Evolutionary conservation across 2,797 vertebrate species (phyloP).

Genomic region (Tarsius wallacei): DNA sequence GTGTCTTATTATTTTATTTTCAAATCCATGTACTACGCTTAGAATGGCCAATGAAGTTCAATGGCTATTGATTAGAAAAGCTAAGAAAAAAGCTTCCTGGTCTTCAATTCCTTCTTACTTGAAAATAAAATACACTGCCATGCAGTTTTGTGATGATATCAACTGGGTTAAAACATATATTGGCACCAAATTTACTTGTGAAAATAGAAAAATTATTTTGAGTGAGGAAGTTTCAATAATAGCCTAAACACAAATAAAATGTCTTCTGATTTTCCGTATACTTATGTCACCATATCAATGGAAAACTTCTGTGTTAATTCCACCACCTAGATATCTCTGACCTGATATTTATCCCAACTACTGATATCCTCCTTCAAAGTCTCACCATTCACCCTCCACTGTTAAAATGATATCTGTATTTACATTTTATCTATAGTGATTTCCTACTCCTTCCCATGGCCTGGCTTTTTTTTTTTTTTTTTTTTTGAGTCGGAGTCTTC

Average conservation of each 20-base stretch:
- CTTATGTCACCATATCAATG: not conserved
- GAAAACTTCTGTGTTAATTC: not conserved
- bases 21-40: not conserved
- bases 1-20: not conserved
- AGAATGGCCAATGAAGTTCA: not conserved
- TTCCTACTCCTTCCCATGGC: not conserved
- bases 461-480: not conserved
- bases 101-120: not conserved
- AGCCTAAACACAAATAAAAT: not conserved
- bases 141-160: not conserved
- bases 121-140: not conserved
- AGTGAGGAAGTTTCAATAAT: not conserved
- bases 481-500: too few species aligned
- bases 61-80: not conserved
- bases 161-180: not conserved
- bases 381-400: not conserved
- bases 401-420: not conserved
- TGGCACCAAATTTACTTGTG: not conserved
- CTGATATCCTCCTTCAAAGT: too few species aligned
- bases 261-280: not conserved
- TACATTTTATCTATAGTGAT: not conserved
- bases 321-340: not conserved
- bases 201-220: not conserved
- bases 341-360: not conserved
- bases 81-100: not conserved